Conservation (phyloP, 1,140 invertebrate species). For the Sarcophaga peregrina region DNA sequence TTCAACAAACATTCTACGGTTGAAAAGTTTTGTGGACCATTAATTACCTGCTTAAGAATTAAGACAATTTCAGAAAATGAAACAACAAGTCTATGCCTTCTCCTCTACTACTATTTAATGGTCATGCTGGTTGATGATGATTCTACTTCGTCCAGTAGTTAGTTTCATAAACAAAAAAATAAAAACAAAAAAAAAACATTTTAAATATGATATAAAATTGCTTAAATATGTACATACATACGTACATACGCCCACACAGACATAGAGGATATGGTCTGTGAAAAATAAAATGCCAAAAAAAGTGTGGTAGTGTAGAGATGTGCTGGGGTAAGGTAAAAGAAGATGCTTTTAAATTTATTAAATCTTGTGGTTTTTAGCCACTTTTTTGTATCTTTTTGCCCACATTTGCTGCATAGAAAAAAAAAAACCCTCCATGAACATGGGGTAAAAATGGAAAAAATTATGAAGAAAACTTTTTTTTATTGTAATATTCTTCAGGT, state of each 20-base stretch:
- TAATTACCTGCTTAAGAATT: slow-evolving; percentile 22
- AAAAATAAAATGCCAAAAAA: background rate
- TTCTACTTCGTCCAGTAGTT: too few species aligned
- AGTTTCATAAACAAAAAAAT: too few species aligned
- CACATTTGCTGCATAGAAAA: background rate
- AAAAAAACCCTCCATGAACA: background rate
- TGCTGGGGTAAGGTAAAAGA: background rate
- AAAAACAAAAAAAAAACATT: background rate
- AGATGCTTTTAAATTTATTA: slow-evolving; percentile 25
- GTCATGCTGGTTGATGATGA: background rate
- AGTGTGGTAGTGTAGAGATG: background rate
- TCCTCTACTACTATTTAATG: background rate
- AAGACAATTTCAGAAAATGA: background rate
- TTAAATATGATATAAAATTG: background rate
- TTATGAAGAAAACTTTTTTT: background rate
- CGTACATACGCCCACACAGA: background rate
- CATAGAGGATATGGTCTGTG: background rate
- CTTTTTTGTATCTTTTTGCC: background rate
- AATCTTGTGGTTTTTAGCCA: slow-evolving; percentile 17
- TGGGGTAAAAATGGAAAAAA: background rate
- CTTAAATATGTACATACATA: background rate
- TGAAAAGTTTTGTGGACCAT: background rate
- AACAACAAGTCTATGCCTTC: background rate
- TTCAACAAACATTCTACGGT: background rate
- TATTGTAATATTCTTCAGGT: background rate